Percentiles rank a stretch among this genome's conserved stretches.
These are phyloP conservation scores for Gymnogyps californianus DNA, from an alignment of 2,113 vertebrate genomes.

Conservation along the genomic window DNA sequence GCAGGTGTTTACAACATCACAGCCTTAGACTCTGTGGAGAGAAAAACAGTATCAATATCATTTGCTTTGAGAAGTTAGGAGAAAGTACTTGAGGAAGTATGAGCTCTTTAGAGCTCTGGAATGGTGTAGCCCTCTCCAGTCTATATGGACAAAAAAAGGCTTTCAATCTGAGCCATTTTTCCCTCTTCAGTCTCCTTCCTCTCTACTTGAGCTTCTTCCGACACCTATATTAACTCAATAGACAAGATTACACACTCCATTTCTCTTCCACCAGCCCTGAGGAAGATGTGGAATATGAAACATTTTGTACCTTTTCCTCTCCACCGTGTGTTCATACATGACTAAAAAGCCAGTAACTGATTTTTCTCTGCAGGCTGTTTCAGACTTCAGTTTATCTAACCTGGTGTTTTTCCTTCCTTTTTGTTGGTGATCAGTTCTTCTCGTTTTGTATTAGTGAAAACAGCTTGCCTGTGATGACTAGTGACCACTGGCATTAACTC, in stretches of 20 bases:
- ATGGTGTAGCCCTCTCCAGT: not conserved
- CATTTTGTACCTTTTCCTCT: not conserved
- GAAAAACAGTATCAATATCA: not conserved
- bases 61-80: not conserved
- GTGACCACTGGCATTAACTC: not conserved
- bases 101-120: not conserved
- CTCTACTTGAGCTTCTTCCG: not conserved
- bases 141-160: not conserved
- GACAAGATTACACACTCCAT: not conserved
- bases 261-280: not conserved
- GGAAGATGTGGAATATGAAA: not conserved
- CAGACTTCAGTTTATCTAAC: not conserved
- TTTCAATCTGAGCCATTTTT: not conserved
- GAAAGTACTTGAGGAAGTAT: not conserved
- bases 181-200: not conserved
- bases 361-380: not conserved
- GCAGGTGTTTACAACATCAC: not conserved
- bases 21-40: not conserved
- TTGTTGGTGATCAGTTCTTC: not conserved
- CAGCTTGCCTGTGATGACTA: not conserved
- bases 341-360: not conserved
- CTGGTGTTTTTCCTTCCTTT: not conserved
- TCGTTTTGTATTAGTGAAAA: not conserved
- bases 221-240: not conserved
- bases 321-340: not conserved